Evolutionary conservation across 2,888 invertebrate species (phyloP), one percentile per base, ranked within the genome.

Genomic region (Tachina fera): DNA sequence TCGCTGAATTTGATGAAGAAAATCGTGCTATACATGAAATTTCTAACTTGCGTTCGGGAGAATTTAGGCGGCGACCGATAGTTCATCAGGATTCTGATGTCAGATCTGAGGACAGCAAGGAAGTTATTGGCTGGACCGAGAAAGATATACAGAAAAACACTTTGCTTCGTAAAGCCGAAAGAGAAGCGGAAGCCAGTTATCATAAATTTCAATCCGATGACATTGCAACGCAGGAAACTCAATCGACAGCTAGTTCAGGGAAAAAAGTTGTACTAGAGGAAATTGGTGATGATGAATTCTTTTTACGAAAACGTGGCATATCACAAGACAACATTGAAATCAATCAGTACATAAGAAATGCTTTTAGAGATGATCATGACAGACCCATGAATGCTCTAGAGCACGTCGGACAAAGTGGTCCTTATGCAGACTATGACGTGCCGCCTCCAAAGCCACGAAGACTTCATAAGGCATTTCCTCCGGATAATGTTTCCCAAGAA

Each of bases 211-310:
- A 89, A 13, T 88, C 88, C 4, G 90, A 89, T 65, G 89, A 88
- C 49, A 84, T 86, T 8, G 86, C 72, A 0, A 81, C 87, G n/a
- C 93, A 93, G 68, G 95, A 94, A 83, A 93, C 92, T 1, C 94
- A 94, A 76, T 95, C 95, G 0, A 95, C 95, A 1, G 94, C 94
- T 2, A 95, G 95, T 87, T 95, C 95, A 0, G 94, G 94, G 61
- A 93, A 95, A 71, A 94, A 94, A 71, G 95, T 95, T 0, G 96
- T 96, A 4, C 94, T 97, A 89, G 97, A 97, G 93, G 97, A 97
- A 93, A 96, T 97, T 88, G 96, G 97, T 91, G 96, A 96, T 60
- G 97, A 97, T 92, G 97, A 97, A 93, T 97, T 97, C 93, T 97
- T 97, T 91, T 94, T 97, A 85, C 94, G 97, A 88, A 96, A 96